Conservation (phyloP, 2,888 invertebrate species). For the Pseudococcus viburni region DNA sequence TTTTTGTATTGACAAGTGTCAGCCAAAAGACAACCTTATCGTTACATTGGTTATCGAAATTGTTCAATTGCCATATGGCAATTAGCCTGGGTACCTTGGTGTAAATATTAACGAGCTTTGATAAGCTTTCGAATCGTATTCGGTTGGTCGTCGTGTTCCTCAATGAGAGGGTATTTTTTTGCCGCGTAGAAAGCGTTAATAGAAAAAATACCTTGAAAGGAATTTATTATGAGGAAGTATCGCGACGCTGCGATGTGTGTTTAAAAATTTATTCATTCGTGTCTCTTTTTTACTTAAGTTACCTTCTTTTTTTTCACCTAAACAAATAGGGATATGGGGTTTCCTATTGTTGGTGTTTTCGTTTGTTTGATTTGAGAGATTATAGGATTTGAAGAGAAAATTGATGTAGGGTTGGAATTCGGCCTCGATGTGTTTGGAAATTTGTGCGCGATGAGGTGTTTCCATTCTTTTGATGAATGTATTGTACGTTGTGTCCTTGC, state of each 20-base stretch:
- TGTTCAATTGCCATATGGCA: conserved; percentile 56
- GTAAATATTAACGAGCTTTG: conserved; percentile 35
- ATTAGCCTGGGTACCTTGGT: not conserved
- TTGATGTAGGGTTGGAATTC: too few species aligned
- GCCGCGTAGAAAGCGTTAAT: not conserved
- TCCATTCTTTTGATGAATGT: too few species aligned
- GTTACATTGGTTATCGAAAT: conserved; percentile 53
- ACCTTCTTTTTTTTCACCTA: too few species aligned
- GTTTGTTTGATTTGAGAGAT: too few species aligned
- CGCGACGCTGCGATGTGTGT: not conserved
- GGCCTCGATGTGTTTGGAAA: too few species aligned
- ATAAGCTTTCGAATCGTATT: not conserved
- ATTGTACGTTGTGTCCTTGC: too few species aligned
- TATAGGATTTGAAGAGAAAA: too few species aligned
- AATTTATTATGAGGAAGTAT: not conserved
- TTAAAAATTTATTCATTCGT: not conserved
- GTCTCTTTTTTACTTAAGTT: too few species aligned
- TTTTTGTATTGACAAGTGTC: conserved; percentile 25
- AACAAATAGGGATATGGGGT: too few species aligned
- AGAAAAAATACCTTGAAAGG: conserved; percentile 16
- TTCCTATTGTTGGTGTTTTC: too few species aligned
- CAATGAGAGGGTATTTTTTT: not conserved
- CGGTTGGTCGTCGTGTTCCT: not conserved
- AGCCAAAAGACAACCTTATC: conserved; percentile 31
- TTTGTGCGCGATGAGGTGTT: too few species aligned